Evolutionary conservation across 2,888 invertebrate species (phyloP), one percentile per base, ranked within the genome.

Genomic region (Acleris laterana): DNA sequence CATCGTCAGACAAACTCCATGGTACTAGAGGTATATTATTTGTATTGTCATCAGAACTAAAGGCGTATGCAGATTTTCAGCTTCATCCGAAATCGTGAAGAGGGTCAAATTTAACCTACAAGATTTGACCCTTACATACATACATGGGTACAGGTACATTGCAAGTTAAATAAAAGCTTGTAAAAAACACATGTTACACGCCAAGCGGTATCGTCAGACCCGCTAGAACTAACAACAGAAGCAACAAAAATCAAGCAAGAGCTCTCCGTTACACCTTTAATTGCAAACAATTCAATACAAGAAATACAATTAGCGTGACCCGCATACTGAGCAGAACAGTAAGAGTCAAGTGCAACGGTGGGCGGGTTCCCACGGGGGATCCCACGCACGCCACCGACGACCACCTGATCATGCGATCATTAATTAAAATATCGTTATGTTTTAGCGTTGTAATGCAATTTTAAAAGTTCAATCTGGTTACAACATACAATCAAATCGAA

Each of bases 221-320:
- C 46, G 57, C 46, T 48, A 59, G 38, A 28, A 46, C 52, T 44
- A 38, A 55, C 55, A 65, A 50, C 25, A 60, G 28, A 55, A 49
- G 19, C 19, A 32, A 51, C 46, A 19, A 6, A 49, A 60, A 60
- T 65, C 64, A 49, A 49, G 49, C 25, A 22, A 59, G 46, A 60
- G 59, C 28, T 49, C 62, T 56, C 13, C 44, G 50, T 53, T 59
- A 56, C 52, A 48, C 22, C 59, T 53, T 48, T 59, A 59, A 59
- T 59, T 59, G 44, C 60, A 32, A 42, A 42, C 46, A 57, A 56
- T 61, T 56, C 22, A 56, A 56, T 66, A 56, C 61, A 66, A 61
- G 56, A 44, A 50, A 51, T 55, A 61, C 61, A 61, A 56, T 66
- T 51, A 66, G 48, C 61, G 17, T 61, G 65, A 61, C 65, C 65